Evolutionary conservation across 2,113 vertebrate genomes (phyloP).

Genomic region (Lutjanus erythropterus): DNA sequence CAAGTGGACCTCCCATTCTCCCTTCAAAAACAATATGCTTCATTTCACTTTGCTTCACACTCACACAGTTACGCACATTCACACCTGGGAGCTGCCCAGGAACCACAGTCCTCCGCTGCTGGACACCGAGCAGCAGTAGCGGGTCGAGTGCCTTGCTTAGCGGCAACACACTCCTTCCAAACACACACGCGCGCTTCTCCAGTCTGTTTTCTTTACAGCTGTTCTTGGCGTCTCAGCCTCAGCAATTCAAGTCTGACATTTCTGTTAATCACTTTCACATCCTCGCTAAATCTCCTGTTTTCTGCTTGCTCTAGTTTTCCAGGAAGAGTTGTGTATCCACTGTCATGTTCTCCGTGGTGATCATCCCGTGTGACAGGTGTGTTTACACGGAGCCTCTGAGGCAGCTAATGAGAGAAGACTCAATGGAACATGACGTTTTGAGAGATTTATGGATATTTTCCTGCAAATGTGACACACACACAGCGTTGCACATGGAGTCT

Average conservation of each 20-base stretch:
- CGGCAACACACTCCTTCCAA: slow-evolving; percentile 13
- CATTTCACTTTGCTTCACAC: slow-evolving; percentile 47
- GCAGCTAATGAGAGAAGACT: slow-evolving; percentile 54
- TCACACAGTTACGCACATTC: slow-evolving; percentile 20
- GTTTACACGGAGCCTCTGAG: slow-evolving; percentile 49
- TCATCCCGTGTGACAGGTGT: slow-evolving; percentile 51
- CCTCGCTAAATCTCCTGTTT: slow-evolving; percentile 20
- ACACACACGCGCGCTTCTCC: neutral
- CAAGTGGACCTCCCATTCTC: slow-evolving; percentile 33
- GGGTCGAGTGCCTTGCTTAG: slow-evolving; percentile 50
- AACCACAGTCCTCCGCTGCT: slow-evolving; percentile 22
- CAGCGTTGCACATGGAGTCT: neutral
- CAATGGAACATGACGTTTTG: slow-evolving; percentile 49
- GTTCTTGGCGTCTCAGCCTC: slow-evolving; percentile 28
- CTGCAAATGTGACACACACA: slow-evolving; percentile 18
- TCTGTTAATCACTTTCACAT: slow-evolving; percentile 52
- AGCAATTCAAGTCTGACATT: slow-evolving; percentile 24
- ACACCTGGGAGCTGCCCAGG: slow-evolving; percentile 44
- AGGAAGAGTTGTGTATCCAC: slow-evolving; percentile 27
- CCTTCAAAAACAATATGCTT: slow-evolving; percentile 30
- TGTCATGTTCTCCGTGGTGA: slow-evolving; percentile 39
- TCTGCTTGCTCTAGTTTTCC: slow-evolving; percentile 42
- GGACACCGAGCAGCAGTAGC: neutral
- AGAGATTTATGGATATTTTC: slow-evolving; percentile 63
- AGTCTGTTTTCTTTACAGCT: slow-evolving; percentile 37